phyloP scores from a whole-genome alignment of 1,140 invertebrate genomes.

The Temnothorax nylanderi region DNA sequence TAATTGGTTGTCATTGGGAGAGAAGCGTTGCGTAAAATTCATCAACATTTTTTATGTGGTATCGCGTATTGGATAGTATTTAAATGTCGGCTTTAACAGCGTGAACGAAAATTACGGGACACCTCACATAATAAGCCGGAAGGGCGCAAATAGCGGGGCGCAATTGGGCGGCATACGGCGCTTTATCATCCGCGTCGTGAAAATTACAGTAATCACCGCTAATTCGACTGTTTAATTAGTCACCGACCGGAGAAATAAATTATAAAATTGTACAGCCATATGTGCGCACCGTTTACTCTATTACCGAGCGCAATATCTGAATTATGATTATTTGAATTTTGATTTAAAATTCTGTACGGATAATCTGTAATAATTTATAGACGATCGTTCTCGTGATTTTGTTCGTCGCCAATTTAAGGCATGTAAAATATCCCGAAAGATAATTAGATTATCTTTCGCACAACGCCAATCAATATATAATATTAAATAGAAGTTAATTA shows the following conservation, averaged over 20 bases:
- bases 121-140: constrained; percentile 52
- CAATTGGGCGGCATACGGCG: constrained; percentile 43
- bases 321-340: not conserved
- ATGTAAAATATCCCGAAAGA: not conserved
- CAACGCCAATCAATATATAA: not conserved
- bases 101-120: constrained; percentile 63
- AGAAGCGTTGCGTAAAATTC: constrained; percentile 44
- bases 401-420: not conserved
- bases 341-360: constrained; percentile 21
- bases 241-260: constrained; percentile 42
- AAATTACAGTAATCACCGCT: constrained; percentile 69
- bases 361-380: not conserved
- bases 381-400: constrained; percentile 5
- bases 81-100: constrained; percentile 56
- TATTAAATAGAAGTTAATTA: not conserved
- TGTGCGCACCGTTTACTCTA: not conserved
- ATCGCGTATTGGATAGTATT: constrained; percentile 18
- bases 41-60: constrained; percentile 55
- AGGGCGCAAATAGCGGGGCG: constrained; percentile 18
- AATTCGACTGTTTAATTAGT: constrained; percentile 70
- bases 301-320: not conserved
- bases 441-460: not conserved
- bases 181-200: constrained; percentile 44
- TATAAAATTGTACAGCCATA: constrained; percentile 50
- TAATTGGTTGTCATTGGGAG: constrained; percentile 62